Percentiles rank a stretch among this genome's conserved stretches.
These are phyloP conservation scores for Drosophila mettleri DNA, from an alignment of 2,888 invertebrate genomes.

Conservation along the genomic window DNA sequence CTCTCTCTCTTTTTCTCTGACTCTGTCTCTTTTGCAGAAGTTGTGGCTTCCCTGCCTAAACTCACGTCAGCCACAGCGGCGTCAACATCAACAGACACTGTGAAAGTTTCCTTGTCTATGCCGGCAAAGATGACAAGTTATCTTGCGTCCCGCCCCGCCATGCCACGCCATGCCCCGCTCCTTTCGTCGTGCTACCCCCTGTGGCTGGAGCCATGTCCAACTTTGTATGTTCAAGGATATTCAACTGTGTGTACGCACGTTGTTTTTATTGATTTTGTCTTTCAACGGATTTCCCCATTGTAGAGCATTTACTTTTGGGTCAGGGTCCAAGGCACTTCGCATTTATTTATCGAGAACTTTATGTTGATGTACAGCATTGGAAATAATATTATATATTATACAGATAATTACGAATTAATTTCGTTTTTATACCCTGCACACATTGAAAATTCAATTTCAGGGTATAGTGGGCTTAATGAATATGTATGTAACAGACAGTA, in stretches of 20 bases:
- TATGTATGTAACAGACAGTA: too few relatives aligned
- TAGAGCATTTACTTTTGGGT: neutral
- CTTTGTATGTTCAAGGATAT: constrained; percentile 64
- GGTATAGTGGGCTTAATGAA: too few relatives aligned
- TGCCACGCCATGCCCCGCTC: too few relatives aligned
- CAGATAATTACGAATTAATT: neutral
- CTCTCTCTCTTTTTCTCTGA: neutral
- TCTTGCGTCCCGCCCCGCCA: neutral
- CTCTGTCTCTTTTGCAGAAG: neutral
- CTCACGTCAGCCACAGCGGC: constrained; percentile 60
- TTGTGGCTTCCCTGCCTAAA: constrained; percentile 39
- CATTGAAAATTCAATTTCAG: too few relatives aligned
- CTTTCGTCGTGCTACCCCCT: neutral
- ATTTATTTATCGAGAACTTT: neutral
- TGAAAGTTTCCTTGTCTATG: constrained; percentile 13
- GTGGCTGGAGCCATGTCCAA: constrained; percentile 8
- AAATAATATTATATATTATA: neutral
- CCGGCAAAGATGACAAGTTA: constrained; percentile 37
- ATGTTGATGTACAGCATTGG: neutral
- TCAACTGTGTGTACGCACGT: constrained; percentile 35
- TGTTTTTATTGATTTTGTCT: constrained; percentile 50
- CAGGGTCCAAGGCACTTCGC: neutral
- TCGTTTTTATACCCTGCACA: too few relatives aligned
- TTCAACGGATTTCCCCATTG: constrained; percentile 25
- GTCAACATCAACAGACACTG: constrained; percentile 22